Conservation (phyloP, 2,113 vertebrate species). For the Antechinus flavipes region DNA sequence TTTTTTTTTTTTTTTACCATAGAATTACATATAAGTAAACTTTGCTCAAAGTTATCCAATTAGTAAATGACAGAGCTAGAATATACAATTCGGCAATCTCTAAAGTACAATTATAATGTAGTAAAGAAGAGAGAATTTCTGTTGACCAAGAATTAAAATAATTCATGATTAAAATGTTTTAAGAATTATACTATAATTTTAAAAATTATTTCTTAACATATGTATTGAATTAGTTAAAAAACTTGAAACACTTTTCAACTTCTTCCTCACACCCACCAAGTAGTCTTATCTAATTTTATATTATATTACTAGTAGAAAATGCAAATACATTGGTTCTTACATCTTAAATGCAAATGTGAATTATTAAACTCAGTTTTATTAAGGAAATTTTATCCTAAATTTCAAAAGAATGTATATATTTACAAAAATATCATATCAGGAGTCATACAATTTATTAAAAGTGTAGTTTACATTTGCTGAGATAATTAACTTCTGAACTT, state of each 20-base stretch:
- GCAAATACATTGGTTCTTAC: background rate
- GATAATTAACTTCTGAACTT: background rate
- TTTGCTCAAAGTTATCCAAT: background rate
- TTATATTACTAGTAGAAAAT: background rate
- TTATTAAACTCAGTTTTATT: background rate
- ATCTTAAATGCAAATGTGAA: background rate
- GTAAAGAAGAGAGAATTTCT: background rate
- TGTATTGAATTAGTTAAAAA: background rate
- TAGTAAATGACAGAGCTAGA: background rate
- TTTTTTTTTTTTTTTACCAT: background rate
- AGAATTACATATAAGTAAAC: background rate
- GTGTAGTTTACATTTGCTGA: background rate
- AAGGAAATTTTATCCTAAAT: background rate
- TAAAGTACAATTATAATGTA: background rate
- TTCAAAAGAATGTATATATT: background rate
- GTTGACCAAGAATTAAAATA: background rate
- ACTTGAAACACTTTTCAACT: background rate
- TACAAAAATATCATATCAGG: background rate
- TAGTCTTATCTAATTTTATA: background rate
- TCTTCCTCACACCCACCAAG: background rate
- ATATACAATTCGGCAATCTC: background rate
- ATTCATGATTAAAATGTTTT: background rate
- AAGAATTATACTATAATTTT: no score
- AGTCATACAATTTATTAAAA: background rate
- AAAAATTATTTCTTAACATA: no score